Percentiles rank a stretch among this genome's conserved stretches.
Conservation (phyloP, 2,888 invertebrate species). For the Stenoptilia bipunctidactyla region DNA sequence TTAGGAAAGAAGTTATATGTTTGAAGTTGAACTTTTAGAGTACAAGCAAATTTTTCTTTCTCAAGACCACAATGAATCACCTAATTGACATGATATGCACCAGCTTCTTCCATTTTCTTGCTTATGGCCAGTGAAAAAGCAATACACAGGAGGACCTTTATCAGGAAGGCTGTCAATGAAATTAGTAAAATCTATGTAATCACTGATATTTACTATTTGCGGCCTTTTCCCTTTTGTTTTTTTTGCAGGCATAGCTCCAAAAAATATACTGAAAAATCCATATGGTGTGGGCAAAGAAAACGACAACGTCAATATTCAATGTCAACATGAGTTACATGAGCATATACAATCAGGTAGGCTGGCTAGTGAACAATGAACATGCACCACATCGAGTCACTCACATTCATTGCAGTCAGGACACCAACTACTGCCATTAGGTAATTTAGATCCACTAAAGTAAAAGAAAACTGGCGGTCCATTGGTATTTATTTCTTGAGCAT, state of each 20-base stretch:
- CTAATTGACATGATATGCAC: conserved; percentile 73
- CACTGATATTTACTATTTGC: conserved; percentile 20
- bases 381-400: too few species aligned
- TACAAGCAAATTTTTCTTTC: too few species aligned
- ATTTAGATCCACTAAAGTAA: conserved; percentile 77
- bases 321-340: too few species aligned
- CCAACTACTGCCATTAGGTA: conserved; percentile 82
- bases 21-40: too few species aligned
- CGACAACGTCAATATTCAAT: too few species aligned
- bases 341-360: too few species aligned
- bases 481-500: conserved; percentile 59
- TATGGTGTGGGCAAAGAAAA: too few species aligned
- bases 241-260: conserved; percentile 7
- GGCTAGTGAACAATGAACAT: too few species aligned
- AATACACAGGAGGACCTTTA: conserved; percentile 38
- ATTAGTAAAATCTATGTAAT: conserved; percentile 34
- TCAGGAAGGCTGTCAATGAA: conserved; percentile 29
- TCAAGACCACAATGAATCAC: conserved; percentile 19
- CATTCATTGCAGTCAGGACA: conserved; percentile 90
- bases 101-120: conserved; percentile 81
- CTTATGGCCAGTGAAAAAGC: conserved; percentile 53
- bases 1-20: too few species aligned
- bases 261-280: conserved; percentile 3
- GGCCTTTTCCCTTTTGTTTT: background rate
- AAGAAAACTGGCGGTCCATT: conserved; percentile 54